Conservation (phyloP, 1,140 invertebrate species). For the Trichomalopsis sarcophagae region DNA sequence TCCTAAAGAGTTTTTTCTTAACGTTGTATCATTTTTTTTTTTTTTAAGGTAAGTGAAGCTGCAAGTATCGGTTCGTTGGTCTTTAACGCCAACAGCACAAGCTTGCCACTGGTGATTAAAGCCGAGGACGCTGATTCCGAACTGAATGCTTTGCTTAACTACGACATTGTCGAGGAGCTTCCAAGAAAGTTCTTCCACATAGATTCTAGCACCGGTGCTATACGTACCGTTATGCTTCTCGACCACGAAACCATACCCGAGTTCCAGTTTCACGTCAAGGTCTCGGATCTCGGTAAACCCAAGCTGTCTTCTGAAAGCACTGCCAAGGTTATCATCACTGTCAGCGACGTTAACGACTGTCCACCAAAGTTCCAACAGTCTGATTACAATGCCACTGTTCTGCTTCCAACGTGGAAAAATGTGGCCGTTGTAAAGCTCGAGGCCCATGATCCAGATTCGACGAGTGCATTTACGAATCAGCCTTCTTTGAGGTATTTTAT, state of each 20-base stretch:
- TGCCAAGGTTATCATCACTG: constrained; percentile 86
- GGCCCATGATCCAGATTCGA: constrained; percentile 85
- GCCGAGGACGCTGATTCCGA: constrained; percentile 87
- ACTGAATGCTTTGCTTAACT: constrained; percentile 88
- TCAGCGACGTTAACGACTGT: constrained; percentile 96
- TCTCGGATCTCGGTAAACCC: constrained; percentile 90
- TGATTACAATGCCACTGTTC: constrained; percentile 85
- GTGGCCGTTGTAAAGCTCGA: constrained; percentile 81
- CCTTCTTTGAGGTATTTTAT: constrained; percentile 75
- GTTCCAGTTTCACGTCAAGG: constrained; percentile 89
- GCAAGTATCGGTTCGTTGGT: constrained; percentile 84
- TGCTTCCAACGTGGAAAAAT: constrained; percentile 87
- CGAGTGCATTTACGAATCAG: constrained; percentile 66
- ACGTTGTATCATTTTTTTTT: not conserved
- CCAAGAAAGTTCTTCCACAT: constrained; percentile 87
- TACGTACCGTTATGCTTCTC: constrained; percentile 84
- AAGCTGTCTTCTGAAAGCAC: constrained; percentile 84
- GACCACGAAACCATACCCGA: constrained; percentile 86
- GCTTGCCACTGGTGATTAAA: constrained; percentile 86
- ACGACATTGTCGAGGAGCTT: constrained; percentile 87
- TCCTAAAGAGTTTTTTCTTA: not conserved
- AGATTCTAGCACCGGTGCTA: constrained; percentile 91
- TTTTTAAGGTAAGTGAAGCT: constrained; percentile 80
- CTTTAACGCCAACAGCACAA: constrained; percentile 75
- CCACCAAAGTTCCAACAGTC: constrained; percentile 87